phyloP scores from a whole-genome alignment of 2,113 vertebrate genomes.

The Lates calcarifer region DNA sequence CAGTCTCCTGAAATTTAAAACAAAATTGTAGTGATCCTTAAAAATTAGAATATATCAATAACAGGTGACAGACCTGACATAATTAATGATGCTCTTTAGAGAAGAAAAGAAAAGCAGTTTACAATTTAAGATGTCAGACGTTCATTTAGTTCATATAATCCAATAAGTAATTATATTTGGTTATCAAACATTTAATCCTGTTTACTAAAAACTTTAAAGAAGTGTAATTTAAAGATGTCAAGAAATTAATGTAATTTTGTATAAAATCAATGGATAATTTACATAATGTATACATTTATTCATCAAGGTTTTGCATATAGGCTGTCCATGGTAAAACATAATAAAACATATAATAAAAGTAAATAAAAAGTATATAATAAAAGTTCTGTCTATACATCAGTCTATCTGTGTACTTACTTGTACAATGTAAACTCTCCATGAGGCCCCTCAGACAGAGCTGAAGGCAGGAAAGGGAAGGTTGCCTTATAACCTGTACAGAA shows the following conservation, averaged over 20 bases:
- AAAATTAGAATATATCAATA: not conserved
- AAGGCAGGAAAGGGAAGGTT: slow-evolving; percentile 88
- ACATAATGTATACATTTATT: not conserved
- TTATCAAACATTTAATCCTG: not conserved
- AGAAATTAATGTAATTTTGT: no score
- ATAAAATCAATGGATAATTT: not conserved
- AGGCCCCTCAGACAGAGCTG: slow-evolving; percentile 77
- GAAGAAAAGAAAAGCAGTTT: no score
- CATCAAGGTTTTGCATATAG: not conserved
- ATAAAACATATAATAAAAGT: not conserved
- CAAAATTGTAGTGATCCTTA: not conserved
- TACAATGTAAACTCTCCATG: slow-evolving; percentile 85
- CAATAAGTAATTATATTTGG: no score
- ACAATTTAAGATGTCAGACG: no score
- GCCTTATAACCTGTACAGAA: slow-evolving; percentile 92
- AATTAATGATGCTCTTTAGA: no score
- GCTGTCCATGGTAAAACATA: not conserved
- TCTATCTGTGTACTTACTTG: slow-evolving; percentile 67
- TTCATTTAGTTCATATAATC: not conserved
- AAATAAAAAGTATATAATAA: not conserved
- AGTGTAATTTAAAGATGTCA: no score
- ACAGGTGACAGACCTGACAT: not conserved
- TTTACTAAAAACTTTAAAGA: no score
- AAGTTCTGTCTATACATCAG: not conserved
- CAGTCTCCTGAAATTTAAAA: slow-evolving; percentile 69